Percentiles rank a stretch among this genome's conserved stretches.
Evolutionary conservation across 2,113 vertebrate genomes (phyloP).

Genomic region (Otis tarda): DNA sequence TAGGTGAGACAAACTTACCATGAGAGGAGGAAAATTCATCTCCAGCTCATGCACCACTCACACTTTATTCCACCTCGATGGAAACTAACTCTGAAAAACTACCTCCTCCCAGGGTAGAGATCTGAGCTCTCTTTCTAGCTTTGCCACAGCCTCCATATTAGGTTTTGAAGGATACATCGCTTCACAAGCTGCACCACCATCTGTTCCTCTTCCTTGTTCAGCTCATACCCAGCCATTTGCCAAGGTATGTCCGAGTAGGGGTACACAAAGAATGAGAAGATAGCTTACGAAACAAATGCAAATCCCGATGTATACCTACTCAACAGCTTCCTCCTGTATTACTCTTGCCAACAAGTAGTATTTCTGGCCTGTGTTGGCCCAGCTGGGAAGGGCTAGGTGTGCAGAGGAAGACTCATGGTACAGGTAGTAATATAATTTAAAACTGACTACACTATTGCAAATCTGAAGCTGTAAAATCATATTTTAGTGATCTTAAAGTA

Average conservation of each 20-base stretch:
- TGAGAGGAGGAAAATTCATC: background rate
- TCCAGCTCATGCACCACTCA: background rate
- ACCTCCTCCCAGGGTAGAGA: background rate
- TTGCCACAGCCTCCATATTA: background rate
- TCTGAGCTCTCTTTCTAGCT: background rate
- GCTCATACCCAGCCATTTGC: background rate
- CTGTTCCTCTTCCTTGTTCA: background rate
- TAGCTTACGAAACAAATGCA: background rate
- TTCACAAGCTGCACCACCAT: background rate
- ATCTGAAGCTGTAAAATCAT: background rate
- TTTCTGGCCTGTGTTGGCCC: background rate
- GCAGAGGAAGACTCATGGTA: background rate
- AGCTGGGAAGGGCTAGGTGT: background rate
- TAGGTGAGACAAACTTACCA: background rate
- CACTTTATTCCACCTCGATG: background rate
- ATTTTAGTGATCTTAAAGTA: background rate
- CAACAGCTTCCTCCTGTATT: background rate
- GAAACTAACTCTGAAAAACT: background rate
- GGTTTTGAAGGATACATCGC: background rate
- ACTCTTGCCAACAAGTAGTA: background rate
- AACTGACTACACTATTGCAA: background rate
- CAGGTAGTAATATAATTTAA: background rate
- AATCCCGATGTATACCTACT: background rate
- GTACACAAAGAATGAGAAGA: background rate
- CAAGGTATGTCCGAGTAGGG: background rate